Conservation (phyloP, 2,113 vertebrate species). For the Propithecus coquereli region DNA sequence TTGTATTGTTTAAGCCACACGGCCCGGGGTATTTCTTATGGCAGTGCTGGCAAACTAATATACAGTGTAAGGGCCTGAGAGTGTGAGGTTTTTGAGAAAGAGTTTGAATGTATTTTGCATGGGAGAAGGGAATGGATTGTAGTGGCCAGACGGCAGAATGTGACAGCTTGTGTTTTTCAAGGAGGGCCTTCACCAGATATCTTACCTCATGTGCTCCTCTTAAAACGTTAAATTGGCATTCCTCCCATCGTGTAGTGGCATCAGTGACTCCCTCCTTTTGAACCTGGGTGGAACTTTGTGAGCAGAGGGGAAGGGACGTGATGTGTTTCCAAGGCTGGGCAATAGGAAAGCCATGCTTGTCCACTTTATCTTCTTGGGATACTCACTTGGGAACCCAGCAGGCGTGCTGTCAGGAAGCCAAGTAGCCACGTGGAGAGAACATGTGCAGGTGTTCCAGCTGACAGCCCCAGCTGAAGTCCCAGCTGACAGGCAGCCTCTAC, state of each 20-base stretch:
- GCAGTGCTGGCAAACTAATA: background rate
- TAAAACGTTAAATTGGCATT: too few relatives aligned
- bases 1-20: background rate
- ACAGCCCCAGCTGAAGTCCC: too few relatives aligned
- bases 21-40: fast-evolving
- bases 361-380: background rate
- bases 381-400: background rate
- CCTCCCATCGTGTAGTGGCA: background rate
- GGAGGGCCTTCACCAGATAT: background rate
- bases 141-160: background rate
- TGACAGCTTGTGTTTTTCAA: too few relatives aligned
- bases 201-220: background rate
- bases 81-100: background rate
- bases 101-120: background rate
- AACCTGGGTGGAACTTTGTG: fast-evolving
- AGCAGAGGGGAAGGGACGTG: background rate
- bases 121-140: background rate
- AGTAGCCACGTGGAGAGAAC: background rate
- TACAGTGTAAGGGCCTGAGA: background rate
- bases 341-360: background rate
- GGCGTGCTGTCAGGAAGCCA: background rate
- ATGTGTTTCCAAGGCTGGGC: background rate
- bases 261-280: background rate
- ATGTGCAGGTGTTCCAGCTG: background rate
- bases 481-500: too few relatives aligned